These are phyloP conservation scores for Ascaphus truei DNA, from an alignment of 2,113 vertebrate genomes.

Conservation along the genomic window DNA sequence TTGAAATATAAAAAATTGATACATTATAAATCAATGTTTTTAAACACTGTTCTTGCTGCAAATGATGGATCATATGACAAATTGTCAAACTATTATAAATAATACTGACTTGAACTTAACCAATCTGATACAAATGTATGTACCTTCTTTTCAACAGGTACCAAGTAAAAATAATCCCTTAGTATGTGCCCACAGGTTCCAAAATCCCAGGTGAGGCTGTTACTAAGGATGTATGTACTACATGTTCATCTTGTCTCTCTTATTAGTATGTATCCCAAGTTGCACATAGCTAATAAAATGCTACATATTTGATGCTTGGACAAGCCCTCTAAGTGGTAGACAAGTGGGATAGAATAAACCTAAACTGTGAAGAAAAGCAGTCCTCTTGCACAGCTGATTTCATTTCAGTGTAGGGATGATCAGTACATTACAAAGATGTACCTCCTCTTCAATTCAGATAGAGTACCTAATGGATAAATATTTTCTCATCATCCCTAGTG, in stretches of 20 bases:
- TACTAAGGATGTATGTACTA: background rate
- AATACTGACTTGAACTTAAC: slow-evolving; percentile 7
- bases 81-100: slow-evolving; percentile 4
- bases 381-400: background rate
- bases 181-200: background rate
- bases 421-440: background rate
- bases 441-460: background rate
- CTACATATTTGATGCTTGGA: too few species aligned
- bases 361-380: background rate
- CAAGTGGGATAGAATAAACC: background rate
- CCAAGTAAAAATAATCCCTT: slow-evolving; percentile 19
- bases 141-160: slow-evolving; percentile 30
- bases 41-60: background rate
- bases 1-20: background rate
- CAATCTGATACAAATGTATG: slow-evolving; percentile 6
- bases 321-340: background rate
- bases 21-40: background rate
- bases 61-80: background rate
- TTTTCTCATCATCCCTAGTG: background rate
- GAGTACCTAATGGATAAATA: slow-evolving; percentile 13
- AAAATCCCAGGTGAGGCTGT: background rate
- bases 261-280: background rate
- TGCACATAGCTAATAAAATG: background rate
- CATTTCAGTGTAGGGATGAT: background rate
- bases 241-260: background rate